Evolutionary conservation across 2,888 invertebrate species (phyloP), one percentile per base, ranked within the genome.

Genomic region (Rhogogaster chlorosoma): DNA sequence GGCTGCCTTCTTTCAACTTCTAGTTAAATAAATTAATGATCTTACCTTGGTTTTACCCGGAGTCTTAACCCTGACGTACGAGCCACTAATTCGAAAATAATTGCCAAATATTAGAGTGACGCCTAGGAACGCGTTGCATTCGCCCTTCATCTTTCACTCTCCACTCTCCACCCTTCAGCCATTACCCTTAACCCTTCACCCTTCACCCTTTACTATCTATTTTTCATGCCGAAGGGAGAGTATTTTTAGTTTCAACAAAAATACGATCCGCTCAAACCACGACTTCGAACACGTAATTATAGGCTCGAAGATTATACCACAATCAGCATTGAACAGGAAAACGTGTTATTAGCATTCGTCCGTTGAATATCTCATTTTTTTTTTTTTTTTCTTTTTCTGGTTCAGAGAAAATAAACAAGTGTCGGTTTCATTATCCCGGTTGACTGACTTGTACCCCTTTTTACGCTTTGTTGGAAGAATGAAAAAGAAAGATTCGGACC

Each of bases 31-130:
- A 80, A 80, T 80, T 80, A 80, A 80, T 80, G 80, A 80, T 80
- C 57, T 61, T 61, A 64, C 80, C 64, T 38, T 22, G 64, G 38
- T 38, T 42, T 61, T 15, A 22, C 26, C 61, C 57, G 22, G 0
- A 36, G 15, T 80, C 32, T 36, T 57, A 80, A 61, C 80, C 61
- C 29, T 64, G 80, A 80, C 80, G 80, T 80, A 80, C 80, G 80
- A 80, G 80, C 42, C 80, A 61, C 80, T 80, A 80, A 80, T 80
- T 80, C 61, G 61, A 80, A 80, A 80, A 80, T 80, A 80, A 80
- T 80, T 80, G 80, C 80, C 42, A 80, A 80, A 80, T 80, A 80
- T 80, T 22, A 61, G 80, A 80, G 42, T n/a, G 61, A 80, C 80
- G 80, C 36, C 61, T 80, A 42, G 80, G n/a, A 80, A 10, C 80